A percentile compares a stretch with the other conserved stretches of the same genome.
These are phyloP conservation scores for Crepidodera aurea DNA, from an alignment of 2,888 invertebrate genomes.

Conservation along the genomic window DNA sequence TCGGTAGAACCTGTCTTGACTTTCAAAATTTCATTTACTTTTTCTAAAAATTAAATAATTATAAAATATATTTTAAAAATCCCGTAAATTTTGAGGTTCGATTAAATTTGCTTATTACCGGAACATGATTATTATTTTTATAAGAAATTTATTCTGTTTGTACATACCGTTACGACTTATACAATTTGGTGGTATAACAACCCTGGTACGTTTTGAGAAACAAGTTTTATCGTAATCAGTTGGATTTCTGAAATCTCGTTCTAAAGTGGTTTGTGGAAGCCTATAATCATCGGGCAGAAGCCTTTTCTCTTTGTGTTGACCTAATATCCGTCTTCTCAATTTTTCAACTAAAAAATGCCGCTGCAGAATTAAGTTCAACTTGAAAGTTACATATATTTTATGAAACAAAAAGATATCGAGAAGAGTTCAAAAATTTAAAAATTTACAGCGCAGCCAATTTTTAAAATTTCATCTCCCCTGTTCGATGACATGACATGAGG, in stretches of 20 bases:
- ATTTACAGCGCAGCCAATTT: not conserved
- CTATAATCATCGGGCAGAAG: constrained; percentile 42
- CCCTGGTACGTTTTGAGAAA: constrained; percentile 29
- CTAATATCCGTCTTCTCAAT: constrained; percentile 37
- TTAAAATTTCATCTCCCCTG: too few relatives aligned
- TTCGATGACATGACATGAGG: too few relatives aligned
- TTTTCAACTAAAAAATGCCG: constrained; percentile 37
- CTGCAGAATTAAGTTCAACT: not conserved
- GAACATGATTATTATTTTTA: not conserved
- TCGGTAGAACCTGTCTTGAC: constrained; percentile 45
- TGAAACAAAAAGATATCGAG: not conserved
- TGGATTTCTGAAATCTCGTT: constrained; percentile 43
- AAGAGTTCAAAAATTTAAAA: not conserved
- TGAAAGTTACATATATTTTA: not conserved
- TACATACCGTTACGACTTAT: constrained; percentile 45
- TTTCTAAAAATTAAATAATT: constrained; percentile 40
- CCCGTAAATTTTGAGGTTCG: too few relatives aligned
- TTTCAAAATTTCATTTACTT: constrained; percentile 45
- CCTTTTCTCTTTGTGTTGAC: constrained; percentile 30
- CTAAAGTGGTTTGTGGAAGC: constrained; percentile 46
- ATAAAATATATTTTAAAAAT: not conserved
- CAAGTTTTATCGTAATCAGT: constrained; percentile 34
- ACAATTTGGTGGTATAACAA: constrained; percentile 38
- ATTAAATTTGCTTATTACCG: too few relatives aligned
- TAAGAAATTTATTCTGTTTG: not conserved